Evolutionary conservation across 1,140 invertebrate species (phyloP).

Genomic region (Orchestia grillus): DNA sequence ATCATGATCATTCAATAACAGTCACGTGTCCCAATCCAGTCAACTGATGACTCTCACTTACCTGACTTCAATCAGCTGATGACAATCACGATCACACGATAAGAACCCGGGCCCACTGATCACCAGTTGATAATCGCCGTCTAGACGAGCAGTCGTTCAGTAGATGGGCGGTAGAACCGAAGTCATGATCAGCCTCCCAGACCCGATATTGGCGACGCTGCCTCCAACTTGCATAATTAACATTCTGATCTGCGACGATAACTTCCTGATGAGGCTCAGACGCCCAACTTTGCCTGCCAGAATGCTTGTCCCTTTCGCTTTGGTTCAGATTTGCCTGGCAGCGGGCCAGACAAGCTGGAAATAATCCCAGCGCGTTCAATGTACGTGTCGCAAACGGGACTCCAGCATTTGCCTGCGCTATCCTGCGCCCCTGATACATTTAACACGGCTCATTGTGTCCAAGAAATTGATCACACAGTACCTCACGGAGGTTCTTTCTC

Average conservation of each 20-base stretch:
- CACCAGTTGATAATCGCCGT: not conserved
- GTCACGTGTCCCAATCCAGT: not conserved
- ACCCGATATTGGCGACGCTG: slow-evolving; percentile 22
- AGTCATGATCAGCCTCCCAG: not conserved
- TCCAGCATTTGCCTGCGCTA: not conserved
- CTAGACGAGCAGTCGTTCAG: not conserved
- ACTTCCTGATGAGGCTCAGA: slow-evolving; percentile 19
- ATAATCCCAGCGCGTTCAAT: not conserved
- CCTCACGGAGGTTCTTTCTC: not conserved
- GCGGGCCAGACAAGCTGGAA: not conserved
- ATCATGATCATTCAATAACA: not conserved
- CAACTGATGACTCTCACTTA: not conserved
- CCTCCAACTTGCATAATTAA: slow-evolving; percentile 48
- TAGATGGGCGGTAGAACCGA: not conserved
- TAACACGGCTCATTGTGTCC: not conserved
- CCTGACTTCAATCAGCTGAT: not conserved
- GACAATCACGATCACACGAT: not conserved
- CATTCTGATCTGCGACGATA: slow-evolving; percentile 34
- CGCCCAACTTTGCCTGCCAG: slow-evolving; percentile 16
- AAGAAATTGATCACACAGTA: not conserved
- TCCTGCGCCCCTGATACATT: not conserved
- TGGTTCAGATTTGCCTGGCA: not conserved
- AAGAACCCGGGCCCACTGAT: not conserved
- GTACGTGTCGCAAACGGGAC: not conserved
- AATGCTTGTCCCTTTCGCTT: not conserved